Evolutionary conservation across 2,888 invertebrate genomes (phyloP), one percentile per base, ranked within the genome.

Genomic region (Leucophenga maculata): DNA sequence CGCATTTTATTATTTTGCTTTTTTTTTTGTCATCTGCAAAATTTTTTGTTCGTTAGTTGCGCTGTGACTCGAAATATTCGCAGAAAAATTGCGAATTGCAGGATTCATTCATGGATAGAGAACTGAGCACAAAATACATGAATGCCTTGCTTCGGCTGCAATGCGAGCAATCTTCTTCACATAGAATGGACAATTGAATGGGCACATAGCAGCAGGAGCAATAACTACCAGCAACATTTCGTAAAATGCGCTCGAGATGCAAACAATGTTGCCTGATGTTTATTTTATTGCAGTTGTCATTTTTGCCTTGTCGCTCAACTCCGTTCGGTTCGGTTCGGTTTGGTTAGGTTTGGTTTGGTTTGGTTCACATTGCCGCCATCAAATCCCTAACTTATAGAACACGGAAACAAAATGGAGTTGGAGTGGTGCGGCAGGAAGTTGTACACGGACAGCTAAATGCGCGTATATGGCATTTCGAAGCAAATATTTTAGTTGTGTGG

Each of bases 271-370:
- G 62, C 59, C 62, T 64, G 62, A 64, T 64, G 46, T 64, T 64
- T 64, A 64, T 64, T 64, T 64, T 48, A 64, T 64, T 64, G 62
- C 62, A 46, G 46, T 64, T 64, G 62, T 64, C 62, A 64, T 64
- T 64, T 64, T 64, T 64, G 22, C 22, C 62, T 48, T 64, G 62
- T 39, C 18, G 50, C 50, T 50, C 39, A 39, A 39, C 39, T 39
- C 39, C 1, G 8, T 8, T 39, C 39, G 8, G 1, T 8, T 8
- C 39, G 39, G 8, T 39, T 32, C 32, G 32, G 39, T 39, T 3
- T 4, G 26, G 4, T 26, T 26, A 26, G 26, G 26, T 2, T 39
- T 39, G 39, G 1, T 8, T 39, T 39, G 39, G 60, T 55, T 22
- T 3, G 48, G 11, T 16, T 48, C 55, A n/a, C 13, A 31, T 31